Conservation (phyloP, 2,888 invertebrate genomes). For the Lucinisca nassula region DNA sequence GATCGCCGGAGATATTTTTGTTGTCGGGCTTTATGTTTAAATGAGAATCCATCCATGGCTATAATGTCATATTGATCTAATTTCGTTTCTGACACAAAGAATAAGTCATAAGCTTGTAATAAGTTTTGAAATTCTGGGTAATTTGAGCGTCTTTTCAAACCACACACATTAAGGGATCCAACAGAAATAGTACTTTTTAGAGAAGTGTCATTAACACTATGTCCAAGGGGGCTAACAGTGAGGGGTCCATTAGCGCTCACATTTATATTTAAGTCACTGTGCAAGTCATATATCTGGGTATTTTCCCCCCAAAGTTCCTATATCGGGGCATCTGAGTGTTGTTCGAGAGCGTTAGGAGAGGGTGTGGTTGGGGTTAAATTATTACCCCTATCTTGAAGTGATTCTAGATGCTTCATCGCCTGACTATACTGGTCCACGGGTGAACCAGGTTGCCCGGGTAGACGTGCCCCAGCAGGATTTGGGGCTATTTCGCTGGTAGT, state of each 20-base stretch:
- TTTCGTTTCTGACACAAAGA: background rate
- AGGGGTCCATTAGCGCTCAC: no score
- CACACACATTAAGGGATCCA: background rate
- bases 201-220: no score
- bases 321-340: background rate
- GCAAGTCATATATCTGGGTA: no score
- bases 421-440: background rate
- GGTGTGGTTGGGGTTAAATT: background rate
- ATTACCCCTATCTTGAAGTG: background rate
- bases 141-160: background rate
- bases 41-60: no score
- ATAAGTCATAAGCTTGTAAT: background rate
- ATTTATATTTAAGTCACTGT: no score
- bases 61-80: no score
- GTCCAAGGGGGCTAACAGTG: no score
- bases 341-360: background rate
- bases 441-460: background rate
- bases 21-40: no score
- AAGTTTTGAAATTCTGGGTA: background rate
- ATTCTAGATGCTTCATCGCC: background rate
- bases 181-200: no score
- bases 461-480: background rate
- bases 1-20: no score
- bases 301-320: no score
- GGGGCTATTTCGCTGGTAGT: background rate